Evolutionary conservation across 2,888 invertebrate species (phyloP).

Genomic region (Diplazon laetatorius): DNA sequence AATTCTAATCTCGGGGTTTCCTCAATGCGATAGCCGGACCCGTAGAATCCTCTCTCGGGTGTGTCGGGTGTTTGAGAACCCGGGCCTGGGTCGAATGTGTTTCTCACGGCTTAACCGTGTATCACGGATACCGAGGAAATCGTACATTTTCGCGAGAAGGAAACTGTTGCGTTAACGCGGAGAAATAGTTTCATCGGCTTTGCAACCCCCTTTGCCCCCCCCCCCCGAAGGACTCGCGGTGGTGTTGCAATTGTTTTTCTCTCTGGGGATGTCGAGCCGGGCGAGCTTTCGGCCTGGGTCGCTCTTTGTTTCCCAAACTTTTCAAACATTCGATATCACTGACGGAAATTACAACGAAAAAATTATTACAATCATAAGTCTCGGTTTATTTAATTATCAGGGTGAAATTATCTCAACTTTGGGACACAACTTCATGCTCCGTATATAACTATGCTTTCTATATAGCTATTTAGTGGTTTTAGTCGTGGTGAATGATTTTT

Average conservation of each 20-base stretch:
- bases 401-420: no score
- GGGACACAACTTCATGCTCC: no score
- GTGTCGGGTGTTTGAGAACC: conserved; percentile 32
- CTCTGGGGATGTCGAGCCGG: neutral
- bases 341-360: neutral
- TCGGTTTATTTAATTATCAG: no score
- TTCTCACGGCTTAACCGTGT: neutral
- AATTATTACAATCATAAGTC: no score
- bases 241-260: conserved; percentile 17
- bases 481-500: no score
- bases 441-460: no score
- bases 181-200: conserved; percentile 3
- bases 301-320: neutral
- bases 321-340: neutral
- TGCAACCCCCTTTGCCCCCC: no score
- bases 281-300: neutral
- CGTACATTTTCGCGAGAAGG: neutral
- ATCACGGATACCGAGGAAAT: neutral
- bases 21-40: no score
- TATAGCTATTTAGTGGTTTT: no score
- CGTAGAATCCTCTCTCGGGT: no score
- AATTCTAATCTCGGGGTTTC: conserved; percentile 31
- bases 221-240: neutral
- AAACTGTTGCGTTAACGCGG: conserved; percentile 6
- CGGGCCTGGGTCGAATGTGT: conserved; percentile 2